These are phyloP conservation scores for Chymomyza fuscimana DNA, from an alignment of 2,888 invertebrate species.

Conservation along the genomic window DNA sequence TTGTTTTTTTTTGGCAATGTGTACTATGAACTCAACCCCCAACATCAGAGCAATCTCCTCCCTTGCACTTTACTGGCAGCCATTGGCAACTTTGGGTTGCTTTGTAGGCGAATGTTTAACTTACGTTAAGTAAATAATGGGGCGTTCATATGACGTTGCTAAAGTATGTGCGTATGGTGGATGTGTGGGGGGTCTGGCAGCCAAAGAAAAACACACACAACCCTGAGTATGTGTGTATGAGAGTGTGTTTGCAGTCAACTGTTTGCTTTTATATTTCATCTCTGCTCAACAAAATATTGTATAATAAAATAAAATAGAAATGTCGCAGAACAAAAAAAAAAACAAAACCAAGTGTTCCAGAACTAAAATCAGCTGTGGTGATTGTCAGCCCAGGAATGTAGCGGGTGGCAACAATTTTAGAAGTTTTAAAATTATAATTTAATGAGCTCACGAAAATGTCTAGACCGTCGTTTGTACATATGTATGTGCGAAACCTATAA, in stretches of 20 bases:
- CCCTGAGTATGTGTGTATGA: constrained; percentile 27
- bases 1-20: constrained; percentile 43
- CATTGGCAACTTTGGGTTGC: constrained; percentile 17
- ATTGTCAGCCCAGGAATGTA: not conserved
- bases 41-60: not conserved
- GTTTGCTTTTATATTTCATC: constrained; percentile 66
- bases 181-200: constrained; percentile 17
- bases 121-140: constrained; percentile 75
- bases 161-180: constrained; percentile 29
- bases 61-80: not conserved
- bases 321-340: constrained; percentile 36
- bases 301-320: constrained; percentile 68
- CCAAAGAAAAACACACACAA: constrained; percentile 19
- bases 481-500: too few species aligned
- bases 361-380: not conserved
- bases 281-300: constrained; percentile 64
- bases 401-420: not conserved
- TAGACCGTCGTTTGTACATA: too few species aligned
- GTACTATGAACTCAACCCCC: constrained; percentile 6
- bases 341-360: constrained; percentile 23
- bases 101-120: constrained; percentile 63
- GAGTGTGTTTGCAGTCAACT: constrained; percentile 56
- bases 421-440: too few species aligned
- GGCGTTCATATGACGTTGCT: constrained; percentile 68
- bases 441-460: too few species aligned